Conservation (phyloP, 2,113 vertebrate genomes). For the Steatornis caripensis region DNA sequence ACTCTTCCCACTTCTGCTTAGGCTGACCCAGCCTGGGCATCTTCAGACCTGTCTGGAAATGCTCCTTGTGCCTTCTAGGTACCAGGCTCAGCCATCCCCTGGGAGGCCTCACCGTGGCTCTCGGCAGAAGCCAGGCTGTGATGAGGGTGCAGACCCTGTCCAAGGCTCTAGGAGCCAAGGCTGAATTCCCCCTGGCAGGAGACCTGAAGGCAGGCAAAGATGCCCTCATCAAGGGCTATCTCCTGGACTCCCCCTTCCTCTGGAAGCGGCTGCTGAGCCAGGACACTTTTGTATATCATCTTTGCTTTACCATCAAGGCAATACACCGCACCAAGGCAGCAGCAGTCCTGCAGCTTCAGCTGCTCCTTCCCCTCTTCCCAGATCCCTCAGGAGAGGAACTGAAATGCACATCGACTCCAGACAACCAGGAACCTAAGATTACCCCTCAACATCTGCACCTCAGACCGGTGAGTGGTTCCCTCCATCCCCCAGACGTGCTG, state of each 20-base stretch:
- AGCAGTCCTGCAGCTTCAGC: background rate
- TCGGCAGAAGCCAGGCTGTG: background rate
- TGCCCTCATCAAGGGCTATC: background rate
- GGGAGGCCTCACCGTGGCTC: background rate
- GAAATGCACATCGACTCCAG: background rate
- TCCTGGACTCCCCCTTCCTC: background rate
- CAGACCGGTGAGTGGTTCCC: background rate
- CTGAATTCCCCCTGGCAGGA: background rate
- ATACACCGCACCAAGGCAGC: background rate
- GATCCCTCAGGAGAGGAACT: background rate
- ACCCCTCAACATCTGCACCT: background rate
- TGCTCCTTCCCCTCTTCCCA: background rate
- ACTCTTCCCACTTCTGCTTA: background rate
- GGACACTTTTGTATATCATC: background rate
- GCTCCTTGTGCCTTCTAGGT: background rate
- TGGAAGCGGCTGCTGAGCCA: background rate
- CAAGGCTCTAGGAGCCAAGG: background rate
- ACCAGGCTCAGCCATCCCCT: background rate
- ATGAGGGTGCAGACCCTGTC: background rate
- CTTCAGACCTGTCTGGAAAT: background rate
- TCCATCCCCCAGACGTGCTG: background rate
- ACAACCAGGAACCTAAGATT: background rate
- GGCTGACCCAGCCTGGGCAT: background rate
- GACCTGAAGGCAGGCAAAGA: background rate
- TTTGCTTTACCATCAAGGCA: background rate